Conservation (phyloP, 2,797 vertebrate species). For the Hemibagrus guttatus region DNA sequence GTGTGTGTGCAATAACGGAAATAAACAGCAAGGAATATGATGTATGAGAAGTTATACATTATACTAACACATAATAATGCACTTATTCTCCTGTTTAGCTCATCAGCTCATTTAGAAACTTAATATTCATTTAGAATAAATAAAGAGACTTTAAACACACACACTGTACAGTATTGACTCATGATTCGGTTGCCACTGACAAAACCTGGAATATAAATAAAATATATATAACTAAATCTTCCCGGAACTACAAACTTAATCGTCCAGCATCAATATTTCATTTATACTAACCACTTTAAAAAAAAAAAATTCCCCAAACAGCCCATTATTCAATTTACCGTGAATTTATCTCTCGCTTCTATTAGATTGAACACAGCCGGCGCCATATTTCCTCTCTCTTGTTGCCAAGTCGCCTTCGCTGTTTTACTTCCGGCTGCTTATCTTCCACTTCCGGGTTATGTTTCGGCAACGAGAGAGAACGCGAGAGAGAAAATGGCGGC, state of each 20-base stretch:
- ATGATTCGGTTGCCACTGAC: not conserved
- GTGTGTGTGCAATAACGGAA: not conserved
- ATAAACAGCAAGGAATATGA: not conserved
- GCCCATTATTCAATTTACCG: constrained; percentile 57
- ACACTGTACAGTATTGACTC: not conserved
- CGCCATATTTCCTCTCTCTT: constrained; percentile 69
- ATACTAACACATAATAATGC: too few relatives aligned
- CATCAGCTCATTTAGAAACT: not conserved
- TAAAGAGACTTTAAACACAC: not conserved
- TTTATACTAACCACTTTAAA: too few relatives aligned
- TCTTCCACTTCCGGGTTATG: not conserved
- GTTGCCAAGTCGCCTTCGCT: not conserved
- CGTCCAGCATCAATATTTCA: not conserved
- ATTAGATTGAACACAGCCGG: constrained; percentile 72
- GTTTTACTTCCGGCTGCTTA: constrained; percentile 60
- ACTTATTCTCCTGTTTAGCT: not conserved
- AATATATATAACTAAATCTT: not conserved
- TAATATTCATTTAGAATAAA: not conserved
- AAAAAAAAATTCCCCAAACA: too few relatives aligned
- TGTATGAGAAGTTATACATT: not conserved
- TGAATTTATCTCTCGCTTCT: constrained; percentile 78
- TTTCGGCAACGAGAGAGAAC: too few relatives aligned
- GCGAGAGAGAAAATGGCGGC: not conserved
- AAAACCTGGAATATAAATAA: not conserved
- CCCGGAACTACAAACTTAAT: not conserved